These are phyloP conservation scores for Cinara cedri DNA, from an alignment of 2,888 invertebrate species.

Conservation along the genomic window DNA sequence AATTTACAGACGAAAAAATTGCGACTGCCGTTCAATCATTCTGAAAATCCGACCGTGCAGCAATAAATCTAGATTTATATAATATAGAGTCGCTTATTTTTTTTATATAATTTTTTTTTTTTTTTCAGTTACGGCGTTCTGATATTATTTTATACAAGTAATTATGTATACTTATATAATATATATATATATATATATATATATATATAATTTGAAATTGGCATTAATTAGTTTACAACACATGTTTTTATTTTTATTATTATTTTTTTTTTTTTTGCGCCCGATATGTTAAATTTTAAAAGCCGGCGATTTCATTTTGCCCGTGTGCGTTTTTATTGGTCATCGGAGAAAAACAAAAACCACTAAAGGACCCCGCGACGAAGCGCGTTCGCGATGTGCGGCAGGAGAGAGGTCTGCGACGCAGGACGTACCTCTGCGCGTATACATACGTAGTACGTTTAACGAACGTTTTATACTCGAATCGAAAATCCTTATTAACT, in stretches of 20 bases:
- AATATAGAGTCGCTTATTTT: slow-evolving; percentile 8
- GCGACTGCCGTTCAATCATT: slow-evolving; percentile 33
- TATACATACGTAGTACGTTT: slow-evolving; percentile 3
- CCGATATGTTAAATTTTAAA: slow-evolving; percentile 4
- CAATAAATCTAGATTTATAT: slow-evolving; percentile 13
- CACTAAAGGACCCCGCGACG: neutral
- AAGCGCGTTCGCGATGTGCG: neutral
- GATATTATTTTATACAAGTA: too few relatives aligned
- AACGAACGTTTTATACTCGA: slow-evolving; percentile 5
- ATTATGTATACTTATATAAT: too few relatives aligned
- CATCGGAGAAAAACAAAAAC: slow-evolving; percentile 27
- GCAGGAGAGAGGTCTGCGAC: neutral
- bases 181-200: too few relatives aligned
- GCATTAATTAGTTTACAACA: slow-evolving; percentile 36
- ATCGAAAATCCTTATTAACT: slow-evolving; percentile 46
- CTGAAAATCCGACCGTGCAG: neutral
- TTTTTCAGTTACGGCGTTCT: neutral
- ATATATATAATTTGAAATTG: slow-evolving; percentile 34
- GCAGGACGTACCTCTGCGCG: too few relatives aligned
- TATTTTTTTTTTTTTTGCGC: too few relatives aligned
- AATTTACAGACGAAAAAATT: slow-evolving; percentile 10
- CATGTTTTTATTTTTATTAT: too few relatives aligned
- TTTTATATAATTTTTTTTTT: slow-evolving; percentile 1
- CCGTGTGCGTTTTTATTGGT: neutral
- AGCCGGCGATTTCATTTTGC: too few relatives aligned